Conservation (phyloP, 1,140 invertebrate genomes). For the Ostrea denselamellosa region DNA sequence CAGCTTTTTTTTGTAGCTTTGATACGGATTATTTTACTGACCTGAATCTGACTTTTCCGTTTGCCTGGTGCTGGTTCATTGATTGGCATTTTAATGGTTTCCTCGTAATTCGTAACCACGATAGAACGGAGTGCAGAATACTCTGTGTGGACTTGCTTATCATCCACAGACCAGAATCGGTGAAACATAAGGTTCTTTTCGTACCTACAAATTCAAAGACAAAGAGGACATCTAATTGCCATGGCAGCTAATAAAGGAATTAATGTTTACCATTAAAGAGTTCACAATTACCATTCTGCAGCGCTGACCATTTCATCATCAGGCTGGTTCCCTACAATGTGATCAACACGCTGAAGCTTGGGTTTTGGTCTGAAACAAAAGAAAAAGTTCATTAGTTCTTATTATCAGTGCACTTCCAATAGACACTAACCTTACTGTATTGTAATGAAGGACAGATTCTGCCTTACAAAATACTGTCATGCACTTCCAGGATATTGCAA, state of each 20-base stretch:
- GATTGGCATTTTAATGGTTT: constrained; percentile 99
- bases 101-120: constrained; percentile 98
- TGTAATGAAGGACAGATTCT: too few relatives aligned
- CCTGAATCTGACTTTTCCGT: constrained; percentile 95
- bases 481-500: too few relatives aligned
- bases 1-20: too few relatives aligned
- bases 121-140: constrained; percentile 97
- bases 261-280: neutral
- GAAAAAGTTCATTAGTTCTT: neutral
- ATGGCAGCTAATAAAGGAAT: neutral
- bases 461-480: too few relatives aligned
- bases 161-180: constrained; percentile 99
- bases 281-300: constrained; percentile 86
- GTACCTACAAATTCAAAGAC: constrained; percentile 83
- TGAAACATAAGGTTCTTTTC: constrained; percentile 96
- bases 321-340: constrained; percentile 98
- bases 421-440: too few relatives aligned
- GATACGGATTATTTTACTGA: constrained; percentile 46
- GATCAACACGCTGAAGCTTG: constrained; percentile 95
- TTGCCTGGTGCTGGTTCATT: constrained; percentile 98
- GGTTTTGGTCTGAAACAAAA: constrained; percentile 84
- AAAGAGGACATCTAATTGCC: neutral
- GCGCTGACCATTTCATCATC: constrained; percentile 92
- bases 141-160: constrained; percentile 96
- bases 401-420: too few relatives aligned